Conservation (phyloP, 2,888 invertebrate genomes). For the Cinara cedri region DNA sequence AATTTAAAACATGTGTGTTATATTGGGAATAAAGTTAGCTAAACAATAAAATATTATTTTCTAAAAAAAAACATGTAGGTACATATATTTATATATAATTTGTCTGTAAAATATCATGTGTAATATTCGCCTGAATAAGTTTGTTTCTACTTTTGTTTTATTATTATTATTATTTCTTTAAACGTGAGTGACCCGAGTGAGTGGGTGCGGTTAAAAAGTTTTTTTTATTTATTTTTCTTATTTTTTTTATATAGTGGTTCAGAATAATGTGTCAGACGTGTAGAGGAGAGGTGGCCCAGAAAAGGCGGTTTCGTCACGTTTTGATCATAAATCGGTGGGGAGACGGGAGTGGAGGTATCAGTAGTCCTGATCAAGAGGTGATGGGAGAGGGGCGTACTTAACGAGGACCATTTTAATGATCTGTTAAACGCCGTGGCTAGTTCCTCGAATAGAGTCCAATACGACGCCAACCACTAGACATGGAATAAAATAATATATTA, state of each 20-base stretch:
- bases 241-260: slow-evolving; percentile 11
- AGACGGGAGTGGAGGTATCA: slow-evolving; percentile 23
- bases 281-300: slow-evolving; percentile 44
- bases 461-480: slow-evolving; percentile 24
- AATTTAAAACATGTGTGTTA: not conserved
- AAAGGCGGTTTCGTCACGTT: slow-evolving; percentile 55
- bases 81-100: not conserved
- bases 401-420: slow-evolving; percentile 55
- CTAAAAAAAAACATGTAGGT: not conserved
- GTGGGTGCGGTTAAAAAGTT: slow-evolving; percentile 44
- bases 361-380: slow-evolving; percentile 32
- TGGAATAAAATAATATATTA: not conserved
- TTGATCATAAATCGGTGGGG: slow-evolving; percentile 35
- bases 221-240: slow-evolving; percentile 25
- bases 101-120: slow-evolving; percentile 27
- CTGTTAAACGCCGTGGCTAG: slow-evolving; percentile 52
- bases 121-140: slow-evolving; percentile 46
- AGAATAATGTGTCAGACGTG: slow-evolving; percentile 49
- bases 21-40: not conserved
- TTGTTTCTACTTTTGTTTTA: slow-evolving; percentile 16
- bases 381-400: slow-evolving; percentile 36
- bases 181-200: slow-evolving; percentile 41
- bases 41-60: not conserved
- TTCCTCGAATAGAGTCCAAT: slow-evolving; percentile 40
- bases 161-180: not conserved